A percentile compares a stretch with the other conserved stretches of the same genome.
phyloP scores from a whole-genome alignment of 1,140 invertebrate species.

The Saxidomus purpurata region DNA sequence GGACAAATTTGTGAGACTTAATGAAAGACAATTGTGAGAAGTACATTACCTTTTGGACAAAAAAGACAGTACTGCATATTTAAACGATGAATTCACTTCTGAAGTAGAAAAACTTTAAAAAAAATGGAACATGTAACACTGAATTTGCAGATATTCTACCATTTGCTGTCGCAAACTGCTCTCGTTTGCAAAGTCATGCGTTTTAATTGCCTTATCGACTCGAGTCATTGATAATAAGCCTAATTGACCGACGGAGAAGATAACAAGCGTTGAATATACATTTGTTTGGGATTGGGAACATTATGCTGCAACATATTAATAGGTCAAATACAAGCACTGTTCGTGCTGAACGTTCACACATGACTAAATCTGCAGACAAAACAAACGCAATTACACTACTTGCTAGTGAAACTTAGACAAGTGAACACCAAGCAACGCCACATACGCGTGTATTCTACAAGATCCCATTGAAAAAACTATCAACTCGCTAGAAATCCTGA shows the following conservation, averaged over 20 bases:
- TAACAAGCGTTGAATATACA: no score
- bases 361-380: background rate
- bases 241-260: no score
- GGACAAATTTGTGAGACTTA: no score
- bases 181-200: no score
- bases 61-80: background rate
- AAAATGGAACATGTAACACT: background rate
- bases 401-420: background rate
- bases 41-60: background rate
- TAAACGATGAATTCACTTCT: background rate
- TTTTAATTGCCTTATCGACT: no score
- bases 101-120: background rate
- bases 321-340: background rate
- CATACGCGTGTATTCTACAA: slow-evolving; percentile 29
- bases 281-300: no score
- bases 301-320: slow-evolving; percentile 13
- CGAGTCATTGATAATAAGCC: no score
- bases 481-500: slow-evolving; percentile 3
- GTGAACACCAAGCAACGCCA: slow-evolving; percentile 7
- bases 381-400: background rate
- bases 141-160: no score
- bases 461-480: slow-evolving; percentile 25
- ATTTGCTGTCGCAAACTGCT: no score
- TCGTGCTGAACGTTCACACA: background rate
- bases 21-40: no score